phyloP scores from a whole-genome alignment of 1,140 invertebrate species.

The Bombus consobrinus region DNA sequence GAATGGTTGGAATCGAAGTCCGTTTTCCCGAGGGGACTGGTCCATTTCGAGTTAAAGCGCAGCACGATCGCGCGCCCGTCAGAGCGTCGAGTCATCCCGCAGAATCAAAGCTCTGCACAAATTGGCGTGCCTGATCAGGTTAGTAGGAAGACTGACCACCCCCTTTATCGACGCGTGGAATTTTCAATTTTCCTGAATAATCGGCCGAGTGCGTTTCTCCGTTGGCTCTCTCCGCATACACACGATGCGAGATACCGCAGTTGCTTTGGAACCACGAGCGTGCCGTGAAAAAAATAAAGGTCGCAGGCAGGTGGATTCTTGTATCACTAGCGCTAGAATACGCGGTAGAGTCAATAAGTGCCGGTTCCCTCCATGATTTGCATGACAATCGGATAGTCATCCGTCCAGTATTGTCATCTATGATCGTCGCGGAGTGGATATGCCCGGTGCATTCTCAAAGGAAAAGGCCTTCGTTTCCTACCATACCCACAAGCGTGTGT shows the following conservation, averaged over 20 bases:
- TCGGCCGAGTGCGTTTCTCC: background rate
- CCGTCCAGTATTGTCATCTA: conserved; percentile 66
- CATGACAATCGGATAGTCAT: conserved; percentile 76
- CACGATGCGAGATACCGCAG: conserved; percentile 28
- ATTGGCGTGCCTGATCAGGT: conserved; percentile 52
- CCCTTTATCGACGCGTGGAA: conserved; percentile 27
- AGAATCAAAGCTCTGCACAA: conserved; percentile 52
- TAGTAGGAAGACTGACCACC: conserved; percentile 28
- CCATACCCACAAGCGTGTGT: conserved; percentile 53
- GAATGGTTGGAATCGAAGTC: conserved; percentile 37
- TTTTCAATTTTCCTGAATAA: conserved; percentile 55
- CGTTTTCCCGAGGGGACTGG: conserved; percentile 11
- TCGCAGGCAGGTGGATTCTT: background rate
- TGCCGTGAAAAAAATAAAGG: conserved; percentile 17
- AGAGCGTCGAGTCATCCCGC: conserved; percentile 10
- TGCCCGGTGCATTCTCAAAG: conserved; percentile 72
- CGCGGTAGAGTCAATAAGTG: conserved; percentile 75
- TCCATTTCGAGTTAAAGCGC: conserved; percentile 50
- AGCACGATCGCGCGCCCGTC: background rate
- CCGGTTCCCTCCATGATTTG: conserved; percentile 73
- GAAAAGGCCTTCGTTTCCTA: conserved; percentile 66
- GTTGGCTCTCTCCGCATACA: conserved; percentile 54
- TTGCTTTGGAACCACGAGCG: conserved; percentile 14
- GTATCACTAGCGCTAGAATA: conserved; percentile 1
- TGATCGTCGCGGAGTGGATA: conserved; percentile 64